These are phyloP conservation scores for Bimastos eiseni DNA, from an alignment of 2,888 invertebrate species.

Conservation along the genomic window DNA sequence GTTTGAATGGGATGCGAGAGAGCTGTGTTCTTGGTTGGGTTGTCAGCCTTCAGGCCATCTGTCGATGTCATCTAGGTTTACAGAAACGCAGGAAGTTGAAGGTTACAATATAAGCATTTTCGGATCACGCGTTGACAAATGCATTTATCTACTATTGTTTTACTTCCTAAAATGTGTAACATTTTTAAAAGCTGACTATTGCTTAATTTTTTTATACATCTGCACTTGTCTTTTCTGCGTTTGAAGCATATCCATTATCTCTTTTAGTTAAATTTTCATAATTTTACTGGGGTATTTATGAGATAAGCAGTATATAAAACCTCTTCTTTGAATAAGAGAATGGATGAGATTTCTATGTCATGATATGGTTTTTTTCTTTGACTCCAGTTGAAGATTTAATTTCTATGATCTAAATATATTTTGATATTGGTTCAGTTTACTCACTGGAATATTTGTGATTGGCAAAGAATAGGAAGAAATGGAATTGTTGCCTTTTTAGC, in stretches of 20 bases:
- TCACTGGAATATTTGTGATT: neutral
- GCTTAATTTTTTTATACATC: no score
- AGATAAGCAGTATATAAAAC: neutral
- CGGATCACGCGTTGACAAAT: neutral
- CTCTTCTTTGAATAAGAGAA: neutral
- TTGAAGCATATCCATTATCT: neutral
- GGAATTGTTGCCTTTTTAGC: constrained; percentile 55
- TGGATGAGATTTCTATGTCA: neutral
- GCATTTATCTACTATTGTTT: neutral
- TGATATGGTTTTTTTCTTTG: neutral
- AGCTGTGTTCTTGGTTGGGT: constrained; percentile 84
- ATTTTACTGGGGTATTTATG: neutral
- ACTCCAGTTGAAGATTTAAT: neutral
- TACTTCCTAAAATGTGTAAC: neutral
- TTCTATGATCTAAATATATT: neutral
- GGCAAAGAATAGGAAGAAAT: neutral
- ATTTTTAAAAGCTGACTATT: neutral
- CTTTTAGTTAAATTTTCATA: neutral
- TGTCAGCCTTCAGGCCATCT: constrained; percentile 82
- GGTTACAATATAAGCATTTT: constrained; percentile 26
- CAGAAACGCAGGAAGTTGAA: constrained; percentile 70
- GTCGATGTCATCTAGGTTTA: constrained; percentile 83
- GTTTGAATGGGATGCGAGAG: constrained; percentile 85
- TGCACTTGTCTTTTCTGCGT: neutral
- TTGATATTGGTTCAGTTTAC: neutral